phyloP scores from a whole-genome alignment of 1,140 invertebrate species.

The Pseudomyrmex pallidus region DNA sequence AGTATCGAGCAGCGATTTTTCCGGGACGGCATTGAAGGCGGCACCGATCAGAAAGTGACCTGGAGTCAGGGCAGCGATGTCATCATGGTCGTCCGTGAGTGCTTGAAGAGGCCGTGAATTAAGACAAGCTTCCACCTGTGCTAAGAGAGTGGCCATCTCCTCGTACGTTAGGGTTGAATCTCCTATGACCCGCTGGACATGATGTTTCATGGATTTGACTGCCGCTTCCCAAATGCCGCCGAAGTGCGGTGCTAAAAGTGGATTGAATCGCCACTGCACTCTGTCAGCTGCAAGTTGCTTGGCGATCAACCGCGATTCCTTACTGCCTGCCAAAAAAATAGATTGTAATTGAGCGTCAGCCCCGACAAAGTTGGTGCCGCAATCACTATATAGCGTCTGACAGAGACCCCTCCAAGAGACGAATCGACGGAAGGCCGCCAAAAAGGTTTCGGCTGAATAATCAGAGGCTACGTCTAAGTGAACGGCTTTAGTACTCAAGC shows the following conservation, averaged over 20 bases:
- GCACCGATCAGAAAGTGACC: neutral
- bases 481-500: constrained; percentile 57
- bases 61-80: neutral
- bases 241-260: constrained; percentile 61
- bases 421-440: constrained; percentile 61
- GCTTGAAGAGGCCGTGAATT: neutral
- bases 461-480: constrained; percentile 54
- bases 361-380: constrained; percentile 78
- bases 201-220: neutral
- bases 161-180: neutral
- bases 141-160: neutral
- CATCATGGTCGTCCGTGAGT: neutral
- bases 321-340: constrained; percentile 10
- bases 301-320: neutral
- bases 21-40: neutral
- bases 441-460: constrained; percentile 59
- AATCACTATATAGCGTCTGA: too few relatives aligned
- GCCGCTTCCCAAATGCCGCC: constrained; percentile 74
- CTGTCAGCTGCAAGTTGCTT: neutral
- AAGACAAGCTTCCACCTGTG: neutral
- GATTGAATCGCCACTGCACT: constrained; percentile 2
- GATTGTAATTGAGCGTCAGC: constrained; percentile 65
- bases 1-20: neutral
- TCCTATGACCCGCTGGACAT: neutral
- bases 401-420: constrained; percentile 47